A percentile compares a stretch with the other conserved stretches of the same genome.
phyloP scores from a whole-genome alignment of 2,888 invertebrate species.

The Euplagia quadripunctaria region DNA sequence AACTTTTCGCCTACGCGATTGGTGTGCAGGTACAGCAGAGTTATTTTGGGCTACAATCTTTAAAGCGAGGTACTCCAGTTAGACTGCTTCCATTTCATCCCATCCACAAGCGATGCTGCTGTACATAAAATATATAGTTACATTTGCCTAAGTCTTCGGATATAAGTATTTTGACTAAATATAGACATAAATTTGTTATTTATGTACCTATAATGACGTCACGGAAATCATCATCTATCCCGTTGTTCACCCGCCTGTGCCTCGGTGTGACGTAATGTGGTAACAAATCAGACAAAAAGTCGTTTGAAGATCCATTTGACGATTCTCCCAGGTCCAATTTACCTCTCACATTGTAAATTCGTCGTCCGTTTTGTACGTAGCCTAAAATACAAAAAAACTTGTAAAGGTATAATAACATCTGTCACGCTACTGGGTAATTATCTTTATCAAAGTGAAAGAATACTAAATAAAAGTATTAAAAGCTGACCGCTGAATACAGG shows the following conservation, averaged over 20 bases:
- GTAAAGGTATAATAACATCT: neutral
- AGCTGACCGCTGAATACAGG: no score
- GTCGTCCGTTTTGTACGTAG: slow-evolving; percentile 63
- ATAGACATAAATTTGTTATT: neutral
- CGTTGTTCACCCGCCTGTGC: slow-evolving; percentile 64
- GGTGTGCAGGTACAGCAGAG: neutral
- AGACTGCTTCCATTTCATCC: no score
- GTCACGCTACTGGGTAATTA: slow-evolving; percentile 13
- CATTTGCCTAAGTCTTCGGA: neutral
- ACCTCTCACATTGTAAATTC: slow-evolving; percentile 62
- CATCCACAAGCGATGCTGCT: no score
- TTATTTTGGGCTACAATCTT: neutral
- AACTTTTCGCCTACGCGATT: no score
- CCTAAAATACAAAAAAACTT: slow-evolving; percentile 33
- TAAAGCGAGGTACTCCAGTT: no score
- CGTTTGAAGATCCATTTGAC: slow-evolving; percentile 65
- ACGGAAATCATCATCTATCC: slow-evolving; percentile 75
- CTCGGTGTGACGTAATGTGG: slow-evolving; percentile 83
- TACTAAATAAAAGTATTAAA: neutral
- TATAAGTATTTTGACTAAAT: neutral
- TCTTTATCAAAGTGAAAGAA: slow-evolving; percentile 1
- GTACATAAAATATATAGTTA: no score
- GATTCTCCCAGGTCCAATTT: slow-evolving; percentile 74
- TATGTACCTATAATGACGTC: slow-evolving; percentile 75
- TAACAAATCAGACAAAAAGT: slow-evolving; percentile 78